Base-by-base conservation (phyloP, 2,888 invertebrate genomes). In the Thelaira solivaga region DNA sequence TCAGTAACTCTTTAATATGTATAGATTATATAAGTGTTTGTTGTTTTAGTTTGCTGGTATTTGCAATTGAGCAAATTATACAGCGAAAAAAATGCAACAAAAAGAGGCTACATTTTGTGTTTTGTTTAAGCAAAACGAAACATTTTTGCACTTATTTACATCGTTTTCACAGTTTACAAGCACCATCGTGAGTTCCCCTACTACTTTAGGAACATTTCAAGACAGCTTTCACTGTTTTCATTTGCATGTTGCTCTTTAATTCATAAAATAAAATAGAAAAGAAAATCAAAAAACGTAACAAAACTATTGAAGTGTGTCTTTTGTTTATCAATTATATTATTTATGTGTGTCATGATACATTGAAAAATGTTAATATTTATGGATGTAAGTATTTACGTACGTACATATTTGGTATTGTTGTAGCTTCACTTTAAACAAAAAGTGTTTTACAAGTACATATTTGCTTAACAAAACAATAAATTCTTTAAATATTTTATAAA, bases 271-370 rank as follows among this genome's bases (percentile, higher is more conserved):
- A n/a, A n/a, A 24, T 22, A 18, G 41, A 34, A 22, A 0, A 18
- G 10, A 39, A 2, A 39, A n/a, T 34, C 2, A 20, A n/a, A n/a
- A 24, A 20, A 11, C 6, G 5, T 34, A 55, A 5, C 8, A 49
- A 51, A 71, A 26, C 26, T 45, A 51, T 71, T 62, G 71, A 53
- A 71, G 53, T 71, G 36, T 71, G 43, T 45, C 62, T 62, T 29
- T 62, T 43, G 45, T 53, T 72, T 55, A 47, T 20, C 26, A 45
- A 45, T 39, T 62, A 39, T 39, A 39, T 34, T 62, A 43, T 62
- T 53, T 53, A 62, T 26, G 16, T 61, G 16, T 29, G 13, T n/a
- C n/a, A n/a, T n/a, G 26, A 22, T 22, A 49, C 16, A 53, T 26
- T n/a, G n/a, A n/a, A n/a, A n/a, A n/a, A n/a, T n/a, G n/a, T n/a